Base-by-base conservation (phyloP, 2,113 vertebrate species). In the Redunca redunca region DNA sequence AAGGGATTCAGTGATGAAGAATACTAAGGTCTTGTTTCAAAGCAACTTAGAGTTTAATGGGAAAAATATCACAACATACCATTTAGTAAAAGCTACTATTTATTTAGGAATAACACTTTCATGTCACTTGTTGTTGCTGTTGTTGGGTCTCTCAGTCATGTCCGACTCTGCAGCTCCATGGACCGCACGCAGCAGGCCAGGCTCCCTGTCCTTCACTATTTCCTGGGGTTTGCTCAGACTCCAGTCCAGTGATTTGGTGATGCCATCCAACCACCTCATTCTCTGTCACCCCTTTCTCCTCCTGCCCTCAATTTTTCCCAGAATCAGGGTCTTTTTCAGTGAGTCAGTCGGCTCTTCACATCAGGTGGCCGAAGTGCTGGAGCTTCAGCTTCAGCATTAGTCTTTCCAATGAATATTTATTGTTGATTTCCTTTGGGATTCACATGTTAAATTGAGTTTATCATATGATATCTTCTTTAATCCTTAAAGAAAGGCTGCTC, bases 41-140 rank as follows among this genome's bases (percentile, higher is more conserved):
- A 95, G 36, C 43, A 87, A 15, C 7, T 74, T 85, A 80, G 60
- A 36, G 0, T 85, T 53, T 67, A 92, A 80, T 81, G 14, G 87
- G 52, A 33, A 78, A 67, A 23, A 3, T 57, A 36, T 57, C 52
- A n/a, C 43, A 71, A 30, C 10, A 46, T 71, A 48, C 6, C 43
- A 6, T 48, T 78, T 28, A 43, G 13, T 64, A 74, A 82, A 43
- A 23, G 8, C 43, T 74, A 30, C 53, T 71, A 17, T 50, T 71
- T 74, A 88, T 30, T 71, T 95, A 91, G 62, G 33, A 94, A 48
- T 7, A 64, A 80, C 7, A 33, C 55, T 88, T 77, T 40, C 40
- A 52, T 57, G 28, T 77, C 30, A 57, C 43, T 77, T 43, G 36
- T 26, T 77, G 12, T 43, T 43, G 3, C 62, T 2, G 12, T 7